A percentile compares a stretch with the other conserved stretches of the same genome.
Evolutionary conservation across 2,888 invertebrate genomes (phyloP).

Genomic region (Polylopha cassiicola): DNA sequence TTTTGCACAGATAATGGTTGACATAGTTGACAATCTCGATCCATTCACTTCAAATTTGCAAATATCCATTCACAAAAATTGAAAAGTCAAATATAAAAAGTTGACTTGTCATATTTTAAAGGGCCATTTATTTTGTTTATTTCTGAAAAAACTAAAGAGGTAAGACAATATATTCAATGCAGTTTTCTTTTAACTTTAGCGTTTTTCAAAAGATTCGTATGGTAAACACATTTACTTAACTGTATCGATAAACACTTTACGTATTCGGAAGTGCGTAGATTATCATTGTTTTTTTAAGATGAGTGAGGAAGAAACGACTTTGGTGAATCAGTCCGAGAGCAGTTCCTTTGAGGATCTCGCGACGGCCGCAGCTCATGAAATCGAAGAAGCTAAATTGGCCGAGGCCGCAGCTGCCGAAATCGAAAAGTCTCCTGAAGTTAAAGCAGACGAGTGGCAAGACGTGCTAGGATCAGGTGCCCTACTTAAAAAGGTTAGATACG

Average conservation of each 20-base stretch:
- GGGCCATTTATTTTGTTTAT: constrained; percentile 30
- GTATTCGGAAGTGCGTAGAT: constrained; percentile 41
- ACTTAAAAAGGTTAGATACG: constrained; percentile 68
- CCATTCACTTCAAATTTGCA: constrained; percentile 14
- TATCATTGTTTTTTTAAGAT: constrained; percentile 57
- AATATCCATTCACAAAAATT: constrained; percentile 32
- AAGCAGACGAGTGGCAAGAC: constrained; percentile 82
- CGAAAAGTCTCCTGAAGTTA: constrained; percentile 44
- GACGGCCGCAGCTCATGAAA: constrained; percentile 76
- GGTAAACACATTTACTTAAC: constrained; percentile 24
- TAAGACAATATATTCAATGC: constrained; percentile 24
- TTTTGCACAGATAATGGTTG: no score
- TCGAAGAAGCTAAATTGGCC: constrained; percentile 67
- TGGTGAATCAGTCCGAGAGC: constrained; percentile 79
- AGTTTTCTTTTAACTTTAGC: constrained; percentile 5
- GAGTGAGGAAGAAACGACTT: constrained; percentile 63
- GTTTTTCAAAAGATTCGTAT: constrained; percentile 13
- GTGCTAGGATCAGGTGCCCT: constrained; percentile 87
- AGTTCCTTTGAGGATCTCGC: constrained; percentile 82
- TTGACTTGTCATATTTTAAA: constrained; percentile 55
- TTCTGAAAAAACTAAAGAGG: constrained; percentile 32
- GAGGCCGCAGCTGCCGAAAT: constrained; percentile 56
- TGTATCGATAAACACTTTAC: constrained; percentile 40
- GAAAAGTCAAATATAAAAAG: constrained; percentile 49
- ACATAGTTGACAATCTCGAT: constrained; percentile 4